phyloP scores from a whole-genome alignment of 2,113 vertebrate species.

The Chelonoidis abingdonii region DNA sequence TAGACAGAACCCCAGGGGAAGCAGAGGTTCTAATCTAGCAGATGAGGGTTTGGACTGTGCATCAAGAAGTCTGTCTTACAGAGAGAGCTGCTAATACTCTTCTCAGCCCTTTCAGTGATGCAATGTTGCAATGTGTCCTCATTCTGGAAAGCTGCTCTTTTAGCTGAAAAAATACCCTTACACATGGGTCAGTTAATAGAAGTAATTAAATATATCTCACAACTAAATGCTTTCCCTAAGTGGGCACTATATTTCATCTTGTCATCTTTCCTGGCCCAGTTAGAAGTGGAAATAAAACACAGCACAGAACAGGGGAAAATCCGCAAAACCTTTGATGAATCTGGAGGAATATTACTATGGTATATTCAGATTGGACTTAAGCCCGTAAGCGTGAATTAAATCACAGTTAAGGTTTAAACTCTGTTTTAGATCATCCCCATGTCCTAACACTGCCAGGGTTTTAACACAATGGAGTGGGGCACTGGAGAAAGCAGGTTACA shows the following conservation, averaged over 20 bases:
- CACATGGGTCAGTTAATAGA: slow-evolving; percentile 35
- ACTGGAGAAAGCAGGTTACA: slow-evolving; percentile 20
- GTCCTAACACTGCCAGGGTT: neutral
- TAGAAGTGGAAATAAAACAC: slow-evolving; percentile 31
- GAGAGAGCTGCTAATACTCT: neutral
- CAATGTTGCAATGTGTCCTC: slow-evolving; percentile 11
- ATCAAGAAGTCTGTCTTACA: slow-evolving; percentile 21
- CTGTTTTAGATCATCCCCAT: neutral
- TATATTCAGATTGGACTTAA: accelerated
- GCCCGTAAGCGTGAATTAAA: neutral
- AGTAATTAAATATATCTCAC: slow-evolving; percentile 50
- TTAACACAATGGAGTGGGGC: slow-evolving; percentile 6
- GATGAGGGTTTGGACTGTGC: slow-evolving; percentile 34
- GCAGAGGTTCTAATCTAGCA: slow-evolving; percentile 11
- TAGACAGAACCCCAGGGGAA: slow-evolving; percentile 35
- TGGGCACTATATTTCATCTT: slow-evolving; percentile 38
- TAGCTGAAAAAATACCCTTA: slow-evolving; percentile 26
- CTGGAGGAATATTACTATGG: neutral
- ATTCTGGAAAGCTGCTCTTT: slow-evolving; percentile 28
- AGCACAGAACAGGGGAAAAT: neutral
- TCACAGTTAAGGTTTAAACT: neutral
- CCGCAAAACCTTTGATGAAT: neutral
- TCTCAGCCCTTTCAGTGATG: neutral
- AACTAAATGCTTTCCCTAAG: slow-evolving; percentile 16
- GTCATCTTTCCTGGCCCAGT: slow-evolving; percentile 5